These are phyloP conservation scores for Leptopterna dolabrata DNA, from an alignment of 2,888 invertebrate genomes.

Conservation along the genomic window DNA sequence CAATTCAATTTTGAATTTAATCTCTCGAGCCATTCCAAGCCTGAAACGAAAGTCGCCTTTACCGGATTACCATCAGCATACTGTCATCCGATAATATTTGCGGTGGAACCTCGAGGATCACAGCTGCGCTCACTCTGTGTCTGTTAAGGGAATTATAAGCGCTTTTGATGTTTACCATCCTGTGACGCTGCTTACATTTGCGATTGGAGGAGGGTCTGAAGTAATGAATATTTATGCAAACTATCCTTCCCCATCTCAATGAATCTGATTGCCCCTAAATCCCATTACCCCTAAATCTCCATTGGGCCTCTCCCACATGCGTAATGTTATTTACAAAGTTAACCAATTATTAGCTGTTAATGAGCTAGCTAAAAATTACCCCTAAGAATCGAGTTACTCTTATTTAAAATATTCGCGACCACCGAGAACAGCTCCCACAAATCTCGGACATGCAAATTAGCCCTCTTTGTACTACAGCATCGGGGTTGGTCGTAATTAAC, in stretches of 20 bases:
- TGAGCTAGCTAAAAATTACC: not conserved
- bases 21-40: no score
- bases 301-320: not conserved
- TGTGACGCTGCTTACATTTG: not conserved
- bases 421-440: not conserved
- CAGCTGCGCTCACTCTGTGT: not conserved
- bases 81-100: not conserved
- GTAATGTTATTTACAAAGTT: not conserved
- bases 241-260: not conserved
- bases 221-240: not conserved
- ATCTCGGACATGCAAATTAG: not conserved
- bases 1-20: no score
- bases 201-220: not conserved
- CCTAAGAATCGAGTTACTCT: not conserved
- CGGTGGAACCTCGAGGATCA: not conserved
- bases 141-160: not conserved
- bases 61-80: not conserved
- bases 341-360: not conserved
- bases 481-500: not conserved
- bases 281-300: not conserved
- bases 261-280: no score
- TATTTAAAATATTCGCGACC: not conserved
- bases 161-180: not conserved
- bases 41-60: no score
- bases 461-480: not conserved